phyloP scores from a whole-genome alignment of 2,888 invertebrate species.

The Epiblema foenella region DNA sequence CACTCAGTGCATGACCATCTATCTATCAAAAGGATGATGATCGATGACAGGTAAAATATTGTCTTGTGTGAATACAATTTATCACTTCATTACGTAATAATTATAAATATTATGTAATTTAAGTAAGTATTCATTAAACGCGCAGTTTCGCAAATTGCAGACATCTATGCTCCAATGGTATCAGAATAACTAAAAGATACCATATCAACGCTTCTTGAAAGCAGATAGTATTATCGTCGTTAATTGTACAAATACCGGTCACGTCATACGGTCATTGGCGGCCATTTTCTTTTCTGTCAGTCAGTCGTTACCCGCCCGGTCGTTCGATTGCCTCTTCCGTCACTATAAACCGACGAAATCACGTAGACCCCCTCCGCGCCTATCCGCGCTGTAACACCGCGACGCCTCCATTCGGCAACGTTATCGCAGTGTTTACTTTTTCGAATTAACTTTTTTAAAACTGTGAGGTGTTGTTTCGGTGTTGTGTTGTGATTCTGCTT shows the following conservation, averaged over 20 bases:
- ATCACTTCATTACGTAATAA: background rate
- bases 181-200: background rate
- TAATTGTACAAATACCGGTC: constrained; percentile 8
- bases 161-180: constrained; percentile 13
- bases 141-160: background rate
- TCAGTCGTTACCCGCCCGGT: constrained; percentile 7
- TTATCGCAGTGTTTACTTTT: constrained; percentile 28
- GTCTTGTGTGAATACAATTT: no score
- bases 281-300: constrained; percentile 18
- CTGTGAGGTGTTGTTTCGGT: constrained; percentile 18
- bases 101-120: background rate
- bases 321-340: constrained; percentile 20
- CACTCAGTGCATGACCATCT: no score
- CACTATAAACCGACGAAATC: constrained; percentile 15
- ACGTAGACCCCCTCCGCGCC: background rate
- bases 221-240: constrained; percentile 13
- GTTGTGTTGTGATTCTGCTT: constrained; percentile 16
- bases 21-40: no score
- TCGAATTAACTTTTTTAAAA: constrained; percentile 8
- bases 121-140: background rate
- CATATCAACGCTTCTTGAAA: constrained; percentile 22
- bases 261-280: constrained; percentile 6
- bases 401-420: constrained; percentile 3
- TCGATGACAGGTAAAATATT: no score
- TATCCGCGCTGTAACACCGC: background rate